These are phyloP conservation scores for Xiphophorus couchianus DNA, from an alignment of 2,113 vertebrate genomes.

Conservation along the genomic window DNA sequence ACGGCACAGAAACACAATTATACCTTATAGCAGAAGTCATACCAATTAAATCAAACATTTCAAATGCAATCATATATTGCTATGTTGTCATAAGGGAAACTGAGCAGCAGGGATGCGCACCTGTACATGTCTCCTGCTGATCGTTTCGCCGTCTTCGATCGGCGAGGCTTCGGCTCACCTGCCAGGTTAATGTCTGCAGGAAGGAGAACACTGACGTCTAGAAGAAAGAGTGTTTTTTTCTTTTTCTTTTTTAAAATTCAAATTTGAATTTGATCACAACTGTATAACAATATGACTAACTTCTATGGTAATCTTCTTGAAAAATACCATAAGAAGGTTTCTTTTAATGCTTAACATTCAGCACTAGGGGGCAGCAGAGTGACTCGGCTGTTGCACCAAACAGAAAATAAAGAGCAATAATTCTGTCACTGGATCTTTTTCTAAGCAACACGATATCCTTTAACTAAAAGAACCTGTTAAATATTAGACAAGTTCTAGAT, in stretches of 20 bases:
- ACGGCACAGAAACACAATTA: not conserved
- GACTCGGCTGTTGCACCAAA: not conserved
- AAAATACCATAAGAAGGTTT: not conserved
- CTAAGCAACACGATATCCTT: not conserved
- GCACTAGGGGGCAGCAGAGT: constrained; percentile 27
- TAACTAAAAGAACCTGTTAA: not conserved
- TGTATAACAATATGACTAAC: no score
- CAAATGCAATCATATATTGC: not conserved
- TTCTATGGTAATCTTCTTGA: no score
- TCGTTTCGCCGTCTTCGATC: constrained; percentile 87
- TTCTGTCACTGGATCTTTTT: not conserved
- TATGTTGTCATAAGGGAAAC: not conserved
- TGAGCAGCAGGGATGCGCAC: constrained; percentile 55
- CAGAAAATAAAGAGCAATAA: not conserved
- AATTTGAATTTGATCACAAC: no score
- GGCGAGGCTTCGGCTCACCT: constrained; percentile 90
- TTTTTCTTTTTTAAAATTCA: no score
- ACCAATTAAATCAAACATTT: not conserved
- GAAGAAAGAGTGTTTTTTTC: not conserved
- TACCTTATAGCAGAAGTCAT: not conserved
- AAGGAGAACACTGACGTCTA: not conserved
- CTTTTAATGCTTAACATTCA: not conserved
- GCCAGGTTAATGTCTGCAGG: constrained; percentile 89
- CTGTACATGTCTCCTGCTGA: constrained; percentile 93
- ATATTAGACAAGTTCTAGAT: no score